A percentile compares a stretch with the other conserved stretches of the same genome.
phyloP scores from a whole-genome alignment of 2,888 invertebrate genomes.

The Neria commutata region DNA sequence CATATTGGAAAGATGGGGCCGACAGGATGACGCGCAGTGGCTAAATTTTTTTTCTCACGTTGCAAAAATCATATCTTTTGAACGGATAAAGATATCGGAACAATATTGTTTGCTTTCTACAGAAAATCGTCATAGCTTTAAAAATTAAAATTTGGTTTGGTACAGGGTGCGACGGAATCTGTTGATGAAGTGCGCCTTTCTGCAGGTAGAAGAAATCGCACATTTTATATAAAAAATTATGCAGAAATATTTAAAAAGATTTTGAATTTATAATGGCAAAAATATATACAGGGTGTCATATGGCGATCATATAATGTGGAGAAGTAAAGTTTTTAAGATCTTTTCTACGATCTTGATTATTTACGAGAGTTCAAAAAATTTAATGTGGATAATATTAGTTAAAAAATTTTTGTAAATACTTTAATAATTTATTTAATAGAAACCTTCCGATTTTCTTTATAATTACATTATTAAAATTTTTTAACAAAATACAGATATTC shows the following conservation, averaged over 20 bases:
- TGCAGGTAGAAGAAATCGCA: not conserved
- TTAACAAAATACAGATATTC: too few species aligned
- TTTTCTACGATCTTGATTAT: too few species aligned
- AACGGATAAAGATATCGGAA: not conserved
- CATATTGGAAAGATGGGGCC: not conserved
- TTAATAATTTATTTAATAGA: too few species aligned
- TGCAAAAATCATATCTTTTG: not conserved
- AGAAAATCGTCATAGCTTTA: not conserved
- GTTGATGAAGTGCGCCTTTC: not conserved
- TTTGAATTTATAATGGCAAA: not conserved
- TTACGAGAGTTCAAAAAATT: not conserved
- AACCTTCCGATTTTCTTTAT: too few species aligned
- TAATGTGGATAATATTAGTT: not conserved
- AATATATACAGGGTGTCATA: too few species aligned
- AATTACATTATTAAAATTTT: too few species aligned
- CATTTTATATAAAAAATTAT: not conserved
- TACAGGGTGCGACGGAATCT: not conserved
- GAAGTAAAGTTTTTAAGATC: too few species aligned
- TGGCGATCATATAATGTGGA: too few species aligned
- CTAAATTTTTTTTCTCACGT: not conserved
- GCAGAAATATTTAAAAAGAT: not conserved
- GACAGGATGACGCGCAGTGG: not conserved
- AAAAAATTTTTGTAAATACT: too few species aligned
- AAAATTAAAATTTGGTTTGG: too few species aligned
- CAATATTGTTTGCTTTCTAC: not conserved